Conservation (phyloP, 2,797 vertebrate genomes). For the Moxostoma hubbsi region DNA sequence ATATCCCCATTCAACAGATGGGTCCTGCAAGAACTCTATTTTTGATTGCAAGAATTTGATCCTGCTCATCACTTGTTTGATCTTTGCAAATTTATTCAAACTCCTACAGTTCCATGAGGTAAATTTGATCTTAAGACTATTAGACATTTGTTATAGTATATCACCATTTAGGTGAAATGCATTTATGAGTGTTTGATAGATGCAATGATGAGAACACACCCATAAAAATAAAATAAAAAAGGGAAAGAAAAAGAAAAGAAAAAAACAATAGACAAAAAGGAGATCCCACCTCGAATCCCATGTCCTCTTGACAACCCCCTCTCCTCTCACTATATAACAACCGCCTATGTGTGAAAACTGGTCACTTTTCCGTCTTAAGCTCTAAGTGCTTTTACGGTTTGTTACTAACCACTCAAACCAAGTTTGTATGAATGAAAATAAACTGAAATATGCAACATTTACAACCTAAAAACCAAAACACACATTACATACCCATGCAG, state of each 20-base stretch:
- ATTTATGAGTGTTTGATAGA: not conserved
- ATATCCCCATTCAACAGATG: conserved; percentile 14
- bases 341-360: too few relatives aligned
- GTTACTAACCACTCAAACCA: too few relatives aligned
- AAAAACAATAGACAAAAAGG: not conserved
- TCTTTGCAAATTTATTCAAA: not conserved
- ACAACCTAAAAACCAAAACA: too few relatives aligned
- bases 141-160: not conserved
- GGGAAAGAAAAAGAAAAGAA: not conserved
- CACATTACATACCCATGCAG: too few relatives aligned
- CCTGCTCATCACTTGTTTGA: conserved; percentile 26
- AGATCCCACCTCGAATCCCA: too few relatives aligned
- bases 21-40: conserved; percentile 30
- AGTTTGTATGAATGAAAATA: too few relatives aligned
- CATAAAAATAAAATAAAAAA: not conserved
- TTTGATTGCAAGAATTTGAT: conserved; percentile 29
- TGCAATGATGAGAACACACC: not conserved
- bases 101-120: conserved; percentile 9
- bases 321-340: too few relatives aligned
- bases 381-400: too few relatives aligned
- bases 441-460: too few relatives aligned
- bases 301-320: too few relatives aligned
- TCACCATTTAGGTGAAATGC: too few relatives aligned
- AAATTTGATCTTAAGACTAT: not conserved
- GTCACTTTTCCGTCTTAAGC: too few relatives aligned